A percentile compares a stretch with the other conserved stretches of the same genome.
These are phyloP conservation scores for Thereva unica DNA, from an alignment of 2,888 invertebrate species.

Conservation along the genomic window DNA sequence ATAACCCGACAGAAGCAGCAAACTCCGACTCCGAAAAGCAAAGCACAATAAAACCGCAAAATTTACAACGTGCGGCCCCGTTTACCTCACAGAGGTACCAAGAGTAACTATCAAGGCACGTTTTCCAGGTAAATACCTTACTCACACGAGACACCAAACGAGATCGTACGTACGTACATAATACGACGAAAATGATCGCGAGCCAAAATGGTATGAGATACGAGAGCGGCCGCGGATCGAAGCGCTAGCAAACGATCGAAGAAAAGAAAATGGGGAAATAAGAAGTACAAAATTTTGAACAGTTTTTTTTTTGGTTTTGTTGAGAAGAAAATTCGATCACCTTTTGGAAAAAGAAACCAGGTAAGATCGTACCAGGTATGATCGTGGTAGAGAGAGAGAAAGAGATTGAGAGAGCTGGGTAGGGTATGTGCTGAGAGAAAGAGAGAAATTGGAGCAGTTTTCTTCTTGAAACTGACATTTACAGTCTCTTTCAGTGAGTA, in stretches of 20 bases:
- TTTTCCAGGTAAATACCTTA: background rate
- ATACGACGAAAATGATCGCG: conserved; percentile 13
- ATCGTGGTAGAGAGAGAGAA: no score
- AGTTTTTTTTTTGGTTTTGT: no score
- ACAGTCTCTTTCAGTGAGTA: no score
- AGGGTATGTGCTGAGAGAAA: no score
- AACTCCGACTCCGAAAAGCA: background rate
- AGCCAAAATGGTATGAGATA: conserved; percentile 26
- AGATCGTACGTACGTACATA: conserved; percentile 19
- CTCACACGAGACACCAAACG: no score
- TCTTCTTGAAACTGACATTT: conserved; percentile 15
- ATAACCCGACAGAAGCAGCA: conserved; percentile 24
- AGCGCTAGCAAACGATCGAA: conserved; percentile 6
- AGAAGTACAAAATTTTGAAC: no score
- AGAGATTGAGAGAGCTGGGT: no score
- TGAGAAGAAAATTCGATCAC: no score
- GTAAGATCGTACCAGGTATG: no score
- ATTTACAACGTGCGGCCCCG: conserved; percentile 21
- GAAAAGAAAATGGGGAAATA: no score
- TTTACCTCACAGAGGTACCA: conserved; percentile 27
- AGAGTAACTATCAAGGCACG: conserved; percentile 23
- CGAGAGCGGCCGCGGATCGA: conserved; percentile 13
- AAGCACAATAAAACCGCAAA: conserved; percentile 17
- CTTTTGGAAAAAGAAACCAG: no score
- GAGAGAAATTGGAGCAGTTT: conserved; percentile 29